These are phyloP conservation scores for Xestobium rufovillosum DNA, from an alignment of 2,888 invertebrate species.

Conservation along the genomic window DNA sequence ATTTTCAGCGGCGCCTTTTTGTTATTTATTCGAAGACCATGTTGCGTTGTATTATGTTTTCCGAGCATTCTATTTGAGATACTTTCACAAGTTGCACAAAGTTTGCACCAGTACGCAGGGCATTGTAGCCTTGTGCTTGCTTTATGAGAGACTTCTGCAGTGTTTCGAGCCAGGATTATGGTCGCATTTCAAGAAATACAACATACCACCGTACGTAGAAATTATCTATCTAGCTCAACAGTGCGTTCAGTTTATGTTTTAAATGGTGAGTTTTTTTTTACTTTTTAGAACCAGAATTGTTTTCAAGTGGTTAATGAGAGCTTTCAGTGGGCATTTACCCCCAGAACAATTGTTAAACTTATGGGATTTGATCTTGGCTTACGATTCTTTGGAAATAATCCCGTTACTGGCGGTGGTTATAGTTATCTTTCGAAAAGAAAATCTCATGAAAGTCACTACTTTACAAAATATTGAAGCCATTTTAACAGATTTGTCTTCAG, in stretches of 20 bases:
- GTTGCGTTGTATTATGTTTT: slow-evolving; percentile 83
- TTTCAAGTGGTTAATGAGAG: slow-evolving; percentile 95
- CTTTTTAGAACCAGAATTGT: slow-evolving; percentile 54
- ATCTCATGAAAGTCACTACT: slow-evolving; percentile 66
- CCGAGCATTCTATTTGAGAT: slow-evolving; percentile 82
- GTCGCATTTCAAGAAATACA: slow-evolving; percentile 82
- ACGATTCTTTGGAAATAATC: slow-evolving; percentile 85
- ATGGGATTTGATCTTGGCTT: slow-evolving; percentile 90
- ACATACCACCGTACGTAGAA: slow-evolving; percentile 83
- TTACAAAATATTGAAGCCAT: slow-evolving; percentile 80
- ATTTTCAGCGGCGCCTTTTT: slow-evolving; percentile 81
- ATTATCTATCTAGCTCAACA: not conserved
- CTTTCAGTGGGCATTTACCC: slow-evolving; percentile 89
- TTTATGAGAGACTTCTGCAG: slow-evolving; percentile 85
- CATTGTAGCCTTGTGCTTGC: slow-evolving; percentile 79
- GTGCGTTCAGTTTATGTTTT: slow-evolving; percentile 13
- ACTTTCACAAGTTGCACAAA: slow-evolving; percentile 86
- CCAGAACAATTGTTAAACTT: slow-evolving; percentile 85
- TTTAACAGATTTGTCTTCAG: slow-evolving; percentile 78
- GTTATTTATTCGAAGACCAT: slow-evolving; percentile 86
- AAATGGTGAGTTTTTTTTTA: not conserved
- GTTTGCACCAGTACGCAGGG: slow-evolving; percentile 92
- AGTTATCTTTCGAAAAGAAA: slow-evolving; percentile 78
- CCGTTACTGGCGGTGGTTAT: slow-evolving; percentile 80
- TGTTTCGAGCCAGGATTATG: slow-evolving; percentile 85